Evolutionary conservation across 2,888 invertebrate genomes (phyloP), one percentile per base, ranked within the genome.

Genomic region (Drosophila prostipennis): DNA sequence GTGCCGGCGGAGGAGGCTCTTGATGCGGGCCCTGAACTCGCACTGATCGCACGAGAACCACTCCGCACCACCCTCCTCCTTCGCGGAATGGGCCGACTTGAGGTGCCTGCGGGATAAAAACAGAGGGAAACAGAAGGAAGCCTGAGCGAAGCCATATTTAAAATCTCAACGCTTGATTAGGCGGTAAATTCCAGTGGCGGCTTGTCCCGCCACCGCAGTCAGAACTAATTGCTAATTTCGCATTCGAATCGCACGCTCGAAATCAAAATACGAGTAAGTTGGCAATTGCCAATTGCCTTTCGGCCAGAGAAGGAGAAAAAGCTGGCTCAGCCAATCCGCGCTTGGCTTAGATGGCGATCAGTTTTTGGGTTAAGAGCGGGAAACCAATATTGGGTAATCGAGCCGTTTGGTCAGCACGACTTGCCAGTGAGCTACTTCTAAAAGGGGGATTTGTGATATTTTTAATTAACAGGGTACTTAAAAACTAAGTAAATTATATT

Each of bases 1-100:
- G 91, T 98, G 98, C 51, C 97, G 94, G 86, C 94, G 95, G 80
- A 98, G 92, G 90, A 96, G 96, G 29, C 95, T 94, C 7, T 94
- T 92, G 71, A 94, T 93, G 78, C 94, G 94, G 14, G 95, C 94
- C 74, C 93, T 93, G 91, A 96, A 98, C 2, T 93, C 89, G 86
- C 98, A 98, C 10, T 94, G 92, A 32, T 93, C 91, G 89, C 97
- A 97, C 46, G 93, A 92, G 85, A 93, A 94, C 63, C 92, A 92
- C 79, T 94, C 94, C 53, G 92, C 92, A 6, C 91, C 77, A 2
- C 26, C 36, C 23, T 54, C 51, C 36, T 54, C 51, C 36, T 71
- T 48, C 32, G 6, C 16, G 13, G 39, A 88, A 65, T 91, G 92
- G 1, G 64, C 63, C n/a, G 76, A 82, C 58, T 84, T 89, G 46